Conservation (phyloP, 2,888 invertebrate genomes). For the Synanthedon andrenaeformis region DNA sequence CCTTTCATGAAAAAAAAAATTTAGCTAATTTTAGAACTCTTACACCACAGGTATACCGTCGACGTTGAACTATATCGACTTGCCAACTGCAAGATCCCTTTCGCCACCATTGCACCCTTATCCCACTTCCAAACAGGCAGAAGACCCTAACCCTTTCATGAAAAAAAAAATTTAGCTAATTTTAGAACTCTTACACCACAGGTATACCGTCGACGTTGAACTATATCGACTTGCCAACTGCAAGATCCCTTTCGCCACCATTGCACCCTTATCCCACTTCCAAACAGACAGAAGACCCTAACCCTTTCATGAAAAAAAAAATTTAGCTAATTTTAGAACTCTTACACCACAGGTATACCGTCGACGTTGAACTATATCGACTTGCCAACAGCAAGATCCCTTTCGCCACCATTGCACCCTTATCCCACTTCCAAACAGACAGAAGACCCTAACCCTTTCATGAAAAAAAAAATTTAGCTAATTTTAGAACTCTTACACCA, state of each 20-base stretch:
- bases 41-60: constrained; percentile 66
- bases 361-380: constrained; percentile 72
- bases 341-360: constrained; percentile 59
- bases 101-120: constrained; percentile 48
- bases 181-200: constrained; percentile 8
- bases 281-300: constrained; percentile 6
- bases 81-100: constrained; percentile 22
- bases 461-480: too few species aligned
- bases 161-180: too few species aligned
- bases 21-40: too few species aligned
- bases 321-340: too few species aligned
- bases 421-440: constrained; percentile 34
- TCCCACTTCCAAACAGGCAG: constrained; percentile 24
- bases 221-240: constrained; percentile 49
- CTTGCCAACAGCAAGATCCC: constrained; percentile 22
- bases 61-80: constrained; percentile 70
- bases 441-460: too few species aligned
- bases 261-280: constrained; percentile 46
- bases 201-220: constrained; percentile 75
- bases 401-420: constrained; percentile 42
- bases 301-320: too few species aligned
- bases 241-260: constrained; percentile 31
- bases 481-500: neutral
- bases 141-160: too few species aligned
- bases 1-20: too few species aligned